Base-by-base conservation (phyloP, 2,113 vertebrate genomes). In the Nannospalax galili region DNA sequence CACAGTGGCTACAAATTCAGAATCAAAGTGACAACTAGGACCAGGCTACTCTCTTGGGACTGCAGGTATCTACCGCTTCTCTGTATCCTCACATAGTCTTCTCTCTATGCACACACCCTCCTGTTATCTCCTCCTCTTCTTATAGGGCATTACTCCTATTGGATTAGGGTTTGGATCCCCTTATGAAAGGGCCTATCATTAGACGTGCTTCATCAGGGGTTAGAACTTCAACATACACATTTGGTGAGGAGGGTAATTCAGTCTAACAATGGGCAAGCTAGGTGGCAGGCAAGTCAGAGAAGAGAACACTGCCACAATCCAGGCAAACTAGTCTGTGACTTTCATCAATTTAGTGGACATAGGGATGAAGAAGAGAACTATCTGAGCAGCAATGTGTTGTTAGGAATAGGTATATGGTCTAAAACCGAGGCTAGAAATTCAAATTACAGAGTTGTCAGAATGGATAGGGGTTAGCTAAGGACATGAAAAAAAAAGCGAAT, bases 351-450 rank as follows among this genome's bases (percentile, higher is more conserved):
- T 17, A 67, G 32, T 42, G 26, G 26, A 9, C 22, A 20, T 8
- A 87, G 60, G 26, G 24, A 65, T 24, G 9, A 88, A 64, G 80
- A 56, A 10, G 16, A 30, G 8, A 73, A 85, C 16, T 11, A 64
- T 4, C 60, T 92, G 65, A 85, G 52, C 28, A 77, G 74, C 26
- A 26, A 65, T 69, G 69, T 7, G 9, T 17, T 52, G 12, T 16
- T 45, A 67, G 37, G 52, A 65, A 5, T 56, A 48, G n/a, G 7
- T 12, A 37, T 40, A 26, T 58, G 35, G 42, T 58, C 87, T 95
- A 58, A 88, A 94, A 84, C 82, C 26, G 35, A 77, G 35, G 74
- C 35, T 94, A 19, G 30, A 75, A 96, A 94, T 78, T 69, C 0
- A 95, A 75, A 70, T 75, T 42, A 84, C 58, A 84, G 52, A 79